phyloP scores from a whole-genome alignment of 2,113 vertebrate genomes.

The Lates calcarifer region DNA sequence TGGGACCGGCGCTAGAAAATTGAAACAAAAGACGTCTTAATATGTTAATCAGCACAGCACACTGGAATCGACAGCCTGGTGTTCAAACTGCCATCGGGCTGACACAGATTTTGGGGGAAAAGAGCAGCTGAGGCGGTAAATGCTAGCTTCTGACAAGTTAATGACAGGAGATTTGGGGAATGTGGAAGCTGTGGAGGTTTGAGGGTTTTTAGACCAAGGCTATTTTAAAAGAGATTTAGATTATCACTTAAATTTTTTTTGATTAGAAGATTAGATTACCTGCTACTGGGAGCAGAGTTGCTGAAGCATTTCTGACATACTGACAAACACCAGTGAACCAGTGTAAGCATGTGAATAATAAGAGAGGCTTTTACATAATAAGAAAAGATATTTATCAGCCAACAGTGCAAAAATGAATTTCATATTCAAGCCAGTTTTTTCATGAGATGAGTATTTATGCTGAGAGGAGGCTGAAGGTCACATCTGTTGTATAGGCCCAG shows the following conservation, averaged over 20 bases:
- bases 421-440: conserved; percentile 5
- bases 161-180: conserved; percentile 56
- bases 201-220: conserved; percentile 36
- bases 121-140: conserved; percentile 46
- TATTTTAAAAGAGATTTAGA: conserved; percentile 43
- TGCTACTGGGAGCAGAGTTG: conserved; percentile 10
- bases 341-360: neutral
- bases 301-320: conserved; percentile 11
- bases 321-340: conserved; percentile 14
- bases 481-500: conserved; percentile 74
- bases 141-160: conserved; percentile 59
- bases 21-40: conserved; percentile 62
- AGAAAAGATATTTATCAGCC: neutral
- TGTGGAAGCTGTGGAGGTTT: conserved; percentile 18
- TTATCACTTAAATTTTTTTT: conserved; percentile 24
- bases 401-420: conserved; percentile 26
- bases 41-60: conserved; percentile 47
- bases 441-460: conserved; percentile 62
- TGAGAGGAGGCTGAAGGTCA: conserved; percentile 66
- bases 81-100: conserved; percentile 34
- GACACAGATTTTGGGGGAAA: conserved; percentile 12
- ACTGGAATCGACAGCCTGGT: conserved; percentile 34
- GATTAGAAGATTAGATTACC: conserved; percentile 34
- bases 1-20: conserved; percentile 93
- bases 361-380: neutral